These are phyloP conservation scores for Virgularia gustaviana DNA, from an alignment of 92 coral and sea anemone species.

Conservation along the genomic window DNA sequence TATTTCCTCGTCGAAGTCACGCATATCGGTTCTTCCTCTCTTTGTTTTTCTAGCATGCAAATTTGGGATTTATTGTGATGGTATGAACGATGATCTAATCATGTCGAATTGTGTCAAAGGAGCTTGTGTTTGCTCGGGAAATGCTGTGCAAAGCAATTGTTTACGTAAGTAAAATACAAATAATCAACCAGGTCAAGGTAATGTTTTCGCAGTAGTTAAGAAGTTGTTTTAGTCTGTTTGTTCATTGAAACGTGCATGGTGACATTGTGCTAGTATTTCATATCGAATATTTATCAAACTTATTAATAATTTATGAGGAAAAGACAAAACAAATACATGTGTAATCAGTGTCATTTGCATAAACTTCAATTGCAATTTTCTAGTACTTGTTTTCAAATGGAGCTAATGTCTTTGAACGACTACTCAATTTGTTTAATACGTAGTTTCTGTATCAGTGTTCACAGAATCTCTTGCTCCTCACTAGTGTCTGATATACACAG, in stretches of 20 bases:
- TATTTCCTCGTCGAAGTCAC: too few relatives aligned
- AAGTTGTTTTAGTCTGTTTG: too few relatives aligned
- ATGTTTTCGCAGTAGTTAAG: too few relatives aligned
- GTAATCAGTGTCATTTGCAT: too few relatives aligned
- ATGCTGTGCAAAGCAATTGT: neutral
- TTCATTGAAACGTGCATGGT: too few relatives aligned
- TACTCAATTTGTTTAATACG: too few relatives aligned
- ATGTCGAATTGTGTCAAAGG: neutral
- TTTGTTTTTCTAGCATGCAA: neutral
- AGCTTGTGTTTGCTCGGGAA: conserved; percentile 1
- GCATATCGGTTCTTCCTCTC: neutral
- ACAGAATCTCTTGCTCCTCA: neutral
- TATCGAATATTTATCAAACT: neutral
- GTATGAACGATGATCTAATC: conserved; percentile 21
- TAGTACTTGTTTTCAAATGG: too few relatives aligned
- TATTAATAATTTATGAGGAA: too few relatives aligned
- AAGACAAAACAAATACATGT: too few relatives aligned
- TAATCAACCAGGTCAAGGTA: neutral
- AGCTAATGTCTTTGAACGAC: too few relatives aligned
- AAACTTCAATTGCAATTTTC: too few relatives aligned
- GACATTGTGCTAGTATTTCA: too few relatives aligned
- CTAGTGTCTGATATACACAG: neutral
- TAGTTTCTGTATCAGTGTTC: neutral
- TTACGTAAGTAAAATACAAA: conserved; percentile 12
- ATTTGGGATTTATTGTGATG: conserved; percentile 29